Conservation (phyloP, 2,888 invertebrate genomes). For the Tetranychus piercei region DNA sequence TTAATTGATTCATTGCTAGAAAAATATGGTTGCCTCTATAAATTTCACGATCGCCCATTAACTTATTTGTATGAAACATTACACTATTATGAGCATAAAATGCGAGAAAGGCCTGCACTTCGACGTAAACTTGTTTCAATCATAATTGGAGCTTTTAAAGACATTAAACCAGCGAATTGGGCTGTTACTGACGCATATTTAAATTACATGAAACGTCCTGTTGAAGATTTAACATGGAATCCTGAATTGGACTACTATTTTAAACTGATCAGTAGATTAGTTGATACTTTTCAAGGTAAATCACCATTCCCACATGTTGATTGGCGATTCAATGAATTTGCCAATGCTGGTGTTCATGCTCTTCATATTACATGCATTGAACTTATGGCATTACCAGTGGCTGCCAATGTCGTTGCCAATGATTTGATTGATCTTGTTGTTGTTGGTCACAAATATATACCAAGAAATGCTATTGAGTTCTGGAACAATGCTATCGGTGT, state of each 20-base stretch:
- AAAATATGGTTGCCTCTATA: slow-evolving; percentile 71
- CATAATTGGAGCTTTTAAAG: slow-evolving; percentile 58
- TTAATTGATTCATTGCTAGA: slow-evolving; percentile 74
- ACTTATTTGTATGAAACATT: slow-evolving; percentile 89
- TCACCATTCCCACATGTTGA: slow-evolving; percentile 66
- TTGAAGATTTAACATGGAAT: slow-evolving; percentile 49
- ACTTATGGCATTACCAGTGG: slow-evolving; percentile 71
- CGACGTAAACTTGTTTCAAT: slow-evolving; percentile 69
- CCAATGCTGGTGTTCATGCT: slow-evolving; percentile 82
- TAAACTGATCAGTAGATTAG: slow-evolving; percentile 57
- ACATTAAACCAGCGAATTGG: slow-evolving; percentile 62
- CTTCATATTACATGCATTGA: slow-evolving; percentile 89
- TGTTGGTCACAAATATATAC: slow-evolving; percentile 54
- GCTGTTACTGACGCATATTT: slow-evolving; percentile 71
- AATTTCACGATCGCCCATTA: slow-evolving; percentile 86
- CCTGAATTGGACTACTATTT: slow-evolving; percentile 79
- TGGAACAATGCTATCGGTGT: slow-evolving; percentile 87
- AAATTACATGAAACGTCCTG: slow-evolving; percentile 46
- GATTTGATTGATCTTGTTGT: slow-evolving; percentile 67
- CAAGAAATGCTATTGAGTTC: slow-evolving; percentile 60
- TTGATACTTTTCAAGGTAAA: slow-evolving; percentile 49
- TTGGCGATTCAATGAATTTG: slow-evolving; percentile 95
- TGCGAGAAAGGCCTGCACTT: slow-evolving; percentile 58
- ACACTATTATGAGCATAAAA: slow-evolving; percentile 77
- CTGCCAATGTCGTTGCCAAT: slow-evolving; percentile 58